A percentile compares a stretch with the other conserved stretches of the same genome.
Conservation (phyloP, 2,797 vertebrate genomes). For the Acipenser ruthenus region DNA sequence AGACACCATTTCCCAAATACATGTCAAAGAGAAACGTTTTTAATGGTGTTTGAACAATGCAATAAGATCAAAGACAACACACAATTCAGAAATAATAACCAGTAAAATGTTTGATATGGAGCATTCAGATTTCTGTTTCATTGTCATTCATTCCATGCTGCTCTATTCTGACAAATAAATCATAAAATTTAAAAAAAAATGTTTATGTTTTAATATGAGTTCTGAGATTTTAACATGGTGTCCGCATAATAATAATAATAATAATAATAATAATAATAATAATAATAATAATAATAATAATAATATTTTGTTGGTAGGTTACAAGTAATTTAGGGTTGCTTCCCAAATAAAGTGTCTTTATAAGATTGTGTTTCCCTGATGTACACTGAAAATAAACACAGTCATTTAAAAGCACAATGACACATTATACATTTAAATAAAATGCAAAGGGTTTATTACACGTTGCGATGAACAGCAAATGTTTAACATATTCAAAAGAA, state of each 20-base stretch:
- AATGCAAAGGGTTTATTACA: no score
- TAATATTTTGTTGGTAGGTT: not conserved
- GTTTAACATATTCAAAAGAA: no score
- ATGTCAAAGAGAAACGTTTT: conserved; percentile 48
- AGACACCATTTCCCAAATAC: conserved; percentile 46
- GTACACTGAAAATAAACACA: no score
- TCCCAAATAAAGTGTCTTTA: no score
- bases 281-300: not conserved
- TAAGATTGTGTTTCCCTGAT: no score
- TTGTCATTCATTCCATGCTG: conserved; percentile 92
- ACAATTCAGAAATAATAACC: conserved; percentile 55
- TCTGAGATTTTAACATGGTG: not conserved
- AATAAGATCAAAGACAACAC: conserved; percentile 76
- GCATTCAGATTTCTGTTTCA: conserved; percentile 52
- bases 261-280: not conserved
- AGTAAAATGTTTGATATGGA: conserved; percentile 47
- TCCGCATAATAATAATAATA: not conserved
- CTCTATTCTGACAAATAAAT: conserved; percentile 73
- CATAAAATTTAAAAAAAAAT: conserved; percentile 5
- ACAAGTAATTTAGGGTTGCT: no score
- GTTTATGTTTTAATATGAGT: conserved; percentile 1
- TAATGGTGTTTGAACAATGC: conserved; percentile 65
- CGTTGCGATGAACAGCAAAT: no score
- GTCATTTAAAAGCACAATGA: no score
- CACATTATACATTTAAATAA: no score